phyloP scores from a whole-genome alignment of 2,113 vertebrate species.

The Macquaria australasica region DNA sequence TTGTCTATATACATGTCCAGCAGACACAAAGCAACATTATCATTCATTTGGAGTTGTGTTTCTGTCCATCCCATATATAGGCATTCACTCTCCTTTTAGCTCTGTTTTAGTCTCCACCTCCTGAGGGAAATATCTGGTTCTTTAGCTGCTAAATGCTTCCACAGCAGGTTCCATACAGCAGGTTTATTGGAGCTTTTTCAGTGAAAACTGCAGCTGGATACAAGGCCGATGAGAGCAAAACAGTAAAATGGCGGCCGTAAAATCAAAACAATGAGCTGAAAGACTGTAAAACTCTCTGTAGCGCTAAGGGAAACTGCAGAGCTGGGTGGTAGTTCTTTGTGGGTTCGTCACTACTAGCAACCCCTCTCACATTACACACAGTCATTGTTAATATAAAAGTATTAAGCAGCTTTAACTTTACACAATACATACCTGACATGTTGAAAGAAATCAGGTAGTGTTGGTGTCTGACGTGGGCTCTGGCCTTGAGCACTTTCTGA shows the following conservation, averaged over 20 bases:
- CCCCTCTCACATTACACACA: neutral
- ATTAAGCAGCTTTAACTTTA: neutral
- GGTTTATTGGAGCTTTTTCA: neutral
- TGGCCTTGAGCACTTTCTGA: slow-evolving; percentile 46
- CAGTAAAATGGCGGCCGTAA: neutral
- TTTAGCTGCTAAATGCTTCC: slow-evolving; percentile 4
- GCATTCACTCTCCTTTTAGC: neutral
- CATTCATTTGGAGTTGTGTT: neutral
- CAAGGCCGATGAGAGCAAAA: neutral
- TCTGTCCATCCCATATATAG: neutral
- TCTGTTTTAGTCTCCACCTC: slow-evolving; percentile 7
- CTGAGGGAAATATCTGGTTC: neutral
- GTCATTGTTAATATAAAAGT: neutral
- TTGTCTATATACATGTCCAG: neutral
- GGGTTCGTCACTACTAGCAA: neutral
- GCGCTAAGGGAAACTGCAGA: neutral
- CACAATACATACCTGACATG: slow-evolving; percentile 64
- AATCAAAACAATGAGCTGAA: slow-evolving; percentile 8
- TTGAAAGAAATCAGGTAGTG: slow-evolving; percentile 73
- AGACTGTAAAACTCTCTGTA: neutral
- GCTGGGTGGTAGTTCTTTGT: neutral
- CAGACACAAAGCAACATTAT: neutral
- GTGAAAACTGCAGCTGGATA: neutral
- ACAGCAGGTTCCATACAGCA: neutral
- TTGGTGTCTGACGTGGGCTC: slow-evolving; percentile 33